Base-by-base conservation (phyloP, 2,113 vertebrate species). In the Camelus dromedarius region DNA sequence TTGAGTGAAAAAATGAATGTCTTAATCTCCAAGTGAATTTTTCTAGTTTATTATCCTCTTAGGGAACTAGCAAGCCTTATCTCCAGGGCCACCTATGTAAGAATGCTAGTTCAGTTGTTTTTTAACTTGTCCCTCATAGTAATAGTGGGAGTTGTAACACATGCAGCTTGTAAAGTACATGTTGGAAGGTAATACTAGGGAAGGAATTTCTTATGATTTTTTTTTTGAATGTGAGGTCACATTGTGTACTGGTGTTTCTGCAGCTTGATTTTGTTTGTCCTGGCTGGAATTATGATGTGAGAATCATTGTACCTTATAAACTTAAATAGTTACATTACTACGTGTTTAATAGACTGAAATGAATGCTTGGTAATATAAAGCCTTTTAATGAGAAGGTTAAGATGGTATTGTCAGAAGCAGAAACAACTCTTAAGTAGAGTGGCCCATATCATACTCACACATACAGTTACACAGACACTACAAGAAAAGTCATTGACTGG, bases 311-410 rank as follows among this genome's bases (percentile, higher is more conserved):
- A 94, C 86, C 77, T 95, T 42, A 42, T 42, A 50, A 87, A 93
- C 84, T 97, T 97, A 97, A 92, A 79, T 97, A 97, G 15, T 97
- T 96, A 96, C 73, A 42, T 96, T 97, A 94, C 96, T 97, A 98
- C 97, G 94, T n/a, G 0, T 82, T 97, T 97, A 93, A 97, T 96
- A 92, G 94, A 82, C 26, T 66, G 79, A 96, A 95, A 87, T 93
- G 92, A 97, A 97, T 92, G 62, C 85, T 96, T 52, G 83, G 64
- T 91, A 95, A 97, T 95, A 95, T 96, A 92, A 98, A 84, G 62
- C 16, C 70, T 95, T 97, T 97, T 88, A 89, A 96, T 97, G 96
- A 97, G 94, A 98, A 97, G 88, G 86, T 86, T 48, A 95, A 89
- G 79, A 85, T 60, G 42, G 52, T 75, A 91, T 79, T 83, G 88